Conservation (phyloP, 2,797 vertebrate genomes). For the Eptatretus atami region DNA sequence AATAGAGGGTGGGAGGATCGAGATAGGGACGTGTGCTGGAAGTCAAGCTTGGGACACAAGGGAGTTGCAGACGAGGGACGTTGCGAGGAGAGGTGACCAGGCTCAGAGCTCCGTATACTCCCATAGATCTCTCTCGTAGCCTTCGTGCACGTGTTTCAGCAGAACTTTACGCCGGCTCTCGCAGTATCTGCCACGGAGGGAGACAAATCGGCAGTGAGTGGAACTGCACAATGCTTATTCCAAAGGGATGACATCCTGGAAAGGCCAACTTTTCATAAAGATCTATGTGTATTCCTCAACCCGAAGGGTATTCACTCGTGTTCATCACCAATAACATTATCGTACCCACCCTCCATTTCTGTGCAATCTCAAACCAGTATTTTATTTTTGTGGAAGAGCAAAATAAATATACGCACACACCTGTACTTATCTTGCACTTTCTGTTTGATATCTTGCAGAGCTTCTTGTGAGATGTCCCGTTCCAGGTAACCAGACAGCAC, state of each 20-base stretch:
- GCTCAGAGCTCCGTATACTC: slow-evolving; percentile 99
- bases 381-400: no score
- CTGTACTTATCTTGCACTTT: slow-evolving; percentile 99
- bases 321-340: no score
- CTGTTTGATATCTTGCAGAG: slow-evolving; percentile 98
- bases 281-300: no score
- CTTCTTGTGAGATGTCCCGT: slow-evolving; percentile 98
- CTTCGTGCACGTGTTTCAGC: slow-evolving; percentile 98
- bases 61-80: slow-evolving; percentile 16
- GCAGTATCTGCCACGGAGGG: slow-evolving; percentile 45
- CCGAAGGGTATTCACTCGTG: no score
- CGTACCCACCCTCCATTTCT: no score
- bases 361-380: no score
- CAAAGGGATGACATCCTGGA: no score
- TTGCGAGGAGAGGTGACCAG: slow-evolving; percentile 18
- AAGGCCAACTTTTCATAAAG: no score
- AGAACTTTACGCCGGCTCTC: slow-evolving; percentile 95
- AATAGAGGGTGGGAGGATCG: no score
- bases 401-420: slow-evolving; percentile 14
- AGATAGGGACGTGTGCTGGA: no score
- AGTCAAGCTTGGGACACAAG: not conserved
- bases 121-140: slow-evolving; percentile 99
- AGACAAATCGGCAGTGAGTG: not conserved
- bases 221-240: no score
- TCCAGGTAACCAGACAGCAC: slow-evolving; percentile 96